Conservation (phyloP, 1,140 invertebrate genomes). For the Zaprionus ghesquierei region DNA sequence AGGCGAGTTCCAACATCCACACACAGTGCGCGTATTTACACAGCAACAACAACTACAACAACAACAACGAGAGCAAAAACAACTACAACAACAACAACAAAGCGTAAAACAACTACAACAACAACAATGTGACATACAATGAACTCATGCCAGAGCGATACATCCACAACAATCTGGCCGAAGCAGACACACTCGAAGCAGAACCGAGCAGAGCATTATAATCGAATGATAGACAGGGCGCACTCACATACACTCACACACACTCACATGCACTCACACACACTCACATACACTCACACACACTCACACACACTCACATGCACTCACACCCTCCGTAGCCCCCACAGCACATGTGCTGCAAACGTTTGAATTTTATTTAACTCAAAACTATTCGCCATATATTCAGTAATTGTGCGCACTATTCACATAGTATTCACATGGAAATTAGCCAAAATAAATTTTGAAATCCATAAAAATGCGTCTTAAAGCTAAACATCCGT, state of each 20-base stretch:
- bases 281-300: background rate
- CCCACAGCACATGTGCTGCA: background rate
- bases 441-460: no score
- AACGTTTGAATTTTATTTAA: background rate
- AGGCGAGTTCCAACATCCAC: conserved; percentile 18
- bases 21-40: background rate
- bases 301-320: conserved; percentile 1
- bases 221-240: conserved; percentile 44
- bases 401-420: background rate
- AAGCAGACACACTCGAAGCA: conserved; percentile 13
- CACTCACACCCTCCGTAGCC: background rate
- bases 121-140: conserved; percentile 40
- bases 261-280: conserved; percentile 12
- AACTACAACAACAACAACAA: conserved; percentile 7
- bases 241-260: conserved; percentile 14
- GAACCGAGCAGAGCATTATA: conserved; percentile 34
- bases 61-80: conserved; percentile 9
- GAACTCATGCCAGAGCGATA: conserved; percentile 44
- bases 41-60: conserved; percentile 28
- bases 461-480: background rate
- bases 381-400: background rate
- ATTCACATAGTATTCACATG: background rate
- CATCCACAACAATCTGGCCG: conserved; percentile 14
- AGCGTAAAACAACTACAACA: conserved; percentile 2
- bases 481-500: background rate